Evolutionary conservation across 2,888 invertebrate species (phyloP), one percentile per base, ranked within the genome.

Genomic region (Gymnoscelis rufifasciata): DNA sequence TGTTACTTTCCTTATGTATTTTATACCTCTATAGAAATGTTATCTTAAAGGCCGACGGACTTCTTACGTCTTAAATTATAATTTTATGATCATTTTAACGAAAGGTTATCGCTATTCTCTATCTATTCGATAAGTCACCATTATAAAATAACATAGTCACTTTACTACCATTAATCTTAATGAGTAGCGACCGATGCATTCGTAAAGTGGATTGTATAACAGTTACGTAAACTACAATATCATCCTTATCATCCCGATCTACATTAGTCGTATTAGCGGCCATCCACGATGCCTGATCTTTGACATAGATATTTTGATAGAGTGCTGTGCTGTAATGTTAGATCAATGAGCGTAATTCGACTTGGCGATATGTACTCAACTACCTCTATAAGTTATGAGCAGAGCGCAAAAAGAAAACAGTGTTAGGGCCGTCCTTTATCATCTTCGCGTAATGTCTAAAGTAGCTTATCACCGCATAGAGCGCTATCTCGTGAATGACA

Each of bases 201-300:
- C 51, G 62, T 66, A 65, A 71, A 70, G 19, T 65, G 50, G 59
- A 54, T 73, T 69, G 59, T 60, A 71, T 70, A 71, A 71, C 62
- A 54, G 59, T 79, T 78, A 62, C 66, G 65, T 66, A 75, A 79
- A 65, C 59, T 63, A 65, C 63, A 15, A 68, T 62, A 64, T 47
- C 58, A 52, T 56, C 53, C 51, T 55, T 55, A 65, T 72, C 72
- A 69, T 66, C 57, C 50, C 41, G 58, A 68, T 76, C 69, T 54
- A 58, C 55, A 56, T 68, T 64, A 63, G 57, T 56, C 67, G 69
- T 69, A 58, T 59, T 56, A 52, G 53, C 59, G 62, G 64, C 64
- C 68, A 67, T 62, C 66, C 65, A 67, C 62, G 58, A 56, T 58
- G 62, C 52, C 62, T 62, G 48, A 52, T 54, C 52, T 57, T 51